These are phyloP conservation scores for Furcula furcula DNA, from an alignment of 2,888 invertebrate genomes.

Conservation along the genomic window DNA sequence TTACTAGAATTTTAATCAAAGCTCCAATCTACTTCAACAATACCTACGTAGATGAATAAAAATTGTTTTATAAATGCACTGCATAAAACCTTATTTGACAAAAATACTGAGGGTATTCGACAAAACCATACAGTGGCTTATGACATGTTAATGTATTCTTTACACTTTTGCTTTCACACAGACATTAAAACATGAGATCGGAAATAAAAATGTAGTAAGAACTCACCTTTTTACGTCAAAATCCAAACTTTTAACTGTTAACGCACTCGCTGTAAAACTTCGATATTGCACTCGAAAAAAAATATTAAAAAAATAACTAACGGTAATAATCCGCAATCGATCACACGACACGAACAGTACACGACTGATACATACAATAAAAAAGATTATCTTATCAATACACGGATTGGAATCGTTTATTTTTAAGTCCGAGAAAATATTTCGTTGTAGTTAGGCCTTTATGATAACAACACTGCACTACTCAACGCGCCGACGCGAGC, in stretches of 20 bases:
- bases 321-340: conserved; percentile 45
- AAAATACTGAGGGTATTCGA: background rate
- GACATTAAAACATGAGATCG: background rate
- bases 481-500: conserved; percentile 39
- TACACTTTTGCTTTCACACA: background rate
- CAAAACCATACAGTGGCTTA: background rate
- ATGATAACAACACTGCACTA: conserved; percentile 28
- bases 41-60: too few relatives aligned
- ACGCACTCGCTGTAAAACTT: conserved; percentile 49
- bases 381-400: conserved; percentile 59
- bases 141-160: background rate
- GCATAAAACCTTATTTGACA: background rate
- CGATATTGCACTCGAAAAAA: conserved; percentile 44
- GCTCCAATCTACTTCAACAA: background rate
- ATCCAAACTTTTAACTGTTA: conserved; percentile 58
- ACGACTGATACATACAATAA: conserved; percentile 35
- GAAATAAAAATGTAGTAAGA: conserved; percentile 12
- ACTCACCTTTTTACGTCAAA: conserved; percentile 62
- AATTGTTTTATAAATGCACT: too few relatives aligned
- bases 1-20: too few relatives aligned
- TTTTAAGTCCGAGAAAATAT: conserved; percentile 19
- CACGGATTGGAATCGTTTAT: conserved; percentile 27
- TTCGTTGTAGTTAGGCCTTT: conserved; percentile 48
- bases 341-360: conserved; percentile 64
- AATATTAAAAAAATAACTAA: conserved; percentile 12